Evolutionary conservation across 2,888 invertebrate genomes (phyloP).

Genomic region (Agrochola macilenta): DNA sequence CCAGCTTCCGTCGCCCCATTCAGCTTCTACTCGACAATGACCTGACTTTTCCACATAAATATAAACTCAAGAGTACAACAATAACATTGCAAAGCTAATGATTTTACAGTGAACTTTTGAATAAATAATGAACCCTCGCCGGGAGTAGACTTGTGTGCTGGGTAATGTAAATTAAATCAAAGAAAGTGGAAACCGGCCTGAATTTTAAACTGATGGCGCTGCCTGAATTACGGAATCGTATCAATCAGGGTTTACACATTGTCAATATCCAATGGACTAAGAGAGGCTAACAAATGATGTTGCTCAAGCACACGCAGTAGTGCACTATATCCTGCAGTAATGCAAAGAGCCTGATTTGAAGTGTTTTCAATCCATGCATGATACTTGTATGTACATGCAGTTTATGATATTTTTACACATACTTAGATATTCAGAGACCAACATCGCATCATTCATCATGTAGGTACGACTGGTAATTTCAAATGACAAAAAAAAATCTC

Average conservation of each 20-base stretch:
- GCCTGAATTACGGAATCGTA: neutral
- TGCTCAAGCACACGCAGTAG: neutral
- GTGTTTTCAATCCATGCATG: neutral
- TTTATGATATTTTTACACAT: neutral
- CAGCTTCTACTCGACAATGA: conserved; percentile 87
- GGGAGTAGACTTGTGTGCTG: neutral
- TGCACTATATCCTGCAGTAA: neutral
- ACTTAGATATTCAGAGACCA: neutral
- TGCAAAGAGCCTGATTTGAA: neutral
- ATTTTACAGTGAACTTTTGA: conserved; percentile 26
- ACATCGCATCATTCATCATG: neutral
- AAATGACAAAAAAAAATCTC: neutral
- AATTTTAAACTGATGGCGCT: neutral
- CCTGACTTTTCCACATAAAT: conserved; percentile 81
- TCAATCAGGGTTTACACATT: neutral
- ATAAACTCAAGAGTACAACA: conserved; percentile 59
- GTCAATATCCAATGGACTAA: no score
- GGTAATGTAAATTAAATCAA: neutral
- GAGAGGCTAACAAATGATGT: neutral
- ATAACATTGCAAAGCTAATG: conserved; percentile 40
- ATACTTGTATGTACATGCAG: no score
- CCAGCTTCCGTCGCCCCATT: conserved; percentile 88
- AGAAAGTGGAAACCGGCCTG: neutral
- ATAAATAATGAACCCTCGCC: conserved; percentile 23
- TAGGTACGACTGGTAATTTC: neutral